Conservation (phyloP, 2,888 invertebrate genomes). For the Griposia aprilina region DNA sequence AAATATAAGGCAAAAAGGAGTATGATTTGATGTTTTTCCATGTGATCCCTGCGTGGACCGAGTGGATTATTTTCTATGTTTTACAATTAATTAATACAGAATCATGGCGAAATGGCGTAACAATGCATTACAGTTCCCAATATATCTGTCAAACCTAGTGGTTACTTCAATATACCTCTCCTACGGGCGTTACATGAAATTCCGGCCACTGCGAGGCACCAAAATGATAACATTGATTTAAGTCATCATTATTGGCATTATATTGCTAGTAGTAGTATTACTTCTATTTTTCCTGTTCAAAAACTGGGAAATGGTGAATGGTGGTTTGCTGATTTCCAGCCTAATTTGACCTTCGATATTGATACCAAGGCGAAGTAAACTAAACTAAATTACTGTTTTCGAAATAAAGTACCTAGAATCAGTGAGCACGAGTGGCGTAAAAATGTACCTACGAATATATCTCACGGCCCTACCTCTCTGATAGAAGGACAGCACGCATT, state of each 20-base stretch:
- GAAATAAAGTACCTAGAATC: constrained; percentile 9
- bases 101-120: background rate
- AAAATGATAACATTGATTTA: constrained; percentile 16
- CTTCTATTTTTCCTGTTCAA: background rate
- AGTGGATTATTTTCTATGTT: too few relatives aligned
- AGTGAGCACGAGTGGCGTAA: constrained; percentile 24
- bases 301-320: background rate
- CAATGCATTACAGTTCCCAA: background rate
- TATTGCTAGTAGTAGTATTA: background rate
- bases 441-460: constrained; percentile 25
- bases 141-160: background rate
- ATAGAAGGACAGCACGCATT: constrained; percentile 57
- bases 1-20: background rate
- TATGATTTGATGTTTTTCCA: background rate
- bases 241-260: background rate
- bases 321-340: background rate
- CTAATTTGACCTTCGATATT: background rate
- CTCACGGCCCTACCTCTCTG: constrained; percentile 37
- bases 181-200: constrained; percentile 1
- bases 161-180: background rate
- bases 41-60: too few relatives aligned
- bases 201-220: background rate
- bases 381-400: constrained; percentile 8
- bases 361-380: background rate
- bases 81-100: background rate